Base-by-base conservation (phyloP, 2,888 invertebrate species). In the Acleris laterana region DNA sequence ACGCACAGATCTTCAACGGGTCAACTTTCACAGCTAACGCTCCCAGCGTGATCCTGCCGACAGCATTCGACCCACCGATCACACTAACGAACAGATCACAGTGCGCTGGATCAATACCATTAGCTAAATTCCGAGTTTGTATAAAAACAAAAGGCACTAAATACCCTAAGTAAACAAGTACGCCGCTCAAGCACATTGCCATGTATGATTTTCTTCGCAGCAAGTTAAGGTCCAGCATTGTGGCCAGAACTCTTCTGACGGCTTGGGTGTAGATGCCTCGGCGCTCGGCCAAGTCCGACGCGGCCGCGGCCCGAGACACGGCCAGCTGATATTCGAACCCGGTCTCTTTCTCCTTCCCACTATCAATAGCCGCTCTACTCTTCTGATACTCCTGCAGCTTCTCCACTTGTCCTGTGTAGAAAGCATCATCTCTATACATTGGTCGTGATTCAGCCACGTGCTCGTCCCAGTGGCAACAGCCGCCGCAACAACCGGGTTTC, bases 311-410 rank as follows among this genome's bases (percentile, higher is more conserved):
- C 64, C 92, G 82, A 25, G 92, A 87, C 48, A 93, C 91, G 25
- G 91, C 90, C 73, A 93, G 72, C 70, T 89, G 90, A 77, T 93
- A 93, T 74, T 93, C 91, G n/a, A 92, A 77, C 17, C 91, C 92
- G 7, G 90, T 90, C 13, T 38, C 38, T 38, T 11, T 3, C 78
- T 81, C 85, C 1, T 71, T 70, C 63, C 82, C 82, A 6, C 72
- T 71, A n/a, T 75, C 50, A 7, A 81, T 76, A 49, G 82, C 83
- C 67, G 84, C 72, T 69, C 78, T 76, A 78, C 88, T 90, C 80
- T 90, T 92, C 75, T 89, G 84, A 70, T 92, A 93, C 11, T 70
- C 75, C 19, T 87, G 83, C 66, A 93, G 75, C 5, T 83, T 79
- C 71, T 87, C 79, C 59, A 92, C 58, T 65, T 82, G 85, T 1